Base-by-base conservation (phyloP, 2,113 vertebrate species). In the Dromiciops gliroides region DNA sequence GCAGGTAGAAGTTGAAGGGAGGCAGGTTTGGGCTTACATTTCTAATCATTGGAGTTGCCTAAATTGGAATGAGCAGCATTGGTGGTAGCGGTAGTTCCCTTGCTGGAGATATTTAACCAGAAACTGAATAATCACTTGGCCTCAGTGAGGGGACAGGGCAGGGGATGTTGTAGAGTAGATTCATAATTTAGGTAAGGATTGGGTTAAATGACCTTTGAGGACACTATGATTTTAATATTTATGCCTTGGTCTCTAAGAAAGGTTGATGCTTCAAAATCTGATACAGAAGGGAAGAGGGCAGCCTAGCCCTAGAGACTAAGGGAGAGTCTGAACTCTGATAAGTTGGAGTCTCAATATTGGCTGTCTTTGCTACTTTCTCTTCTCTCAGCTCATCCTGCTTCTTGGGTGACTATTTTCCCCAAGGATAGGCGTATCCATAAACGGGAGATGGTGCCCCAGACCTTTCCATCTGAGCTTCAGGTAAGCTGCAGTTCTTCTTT, bases 391-490 rank as follows among this genome's bases (percentile, higher is more conserved):
- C 90, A 95, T 48, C 75, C 88, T 95, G 51, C 0, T 90, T 89
- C 95, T 24, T 94, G 95, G 90, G 89, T 95, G 90, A 97, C 95
- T n/a, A 31, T 97, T 94, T 48, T 96, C 56, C 90, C 95, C 44
- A 92, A 50, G 97, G 95, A 96, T 95, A 91, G 92, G 93, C 91
- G 90, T 53, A 94, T 90, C 24, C 91, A 96, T 88, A 94, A 96
- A 96, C 95, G 95, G 92, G 95, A 97, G 51, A 53, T 60, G 51
- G 51, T 51, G 26, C 92, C 94, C 92, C 91, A 89, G 89, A 95
- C 83, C 90, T 93, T 95, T 92, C 96, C 95, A 94, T 90, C 94
- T 94, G 89, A 95, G 26, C 89, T 95, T 67, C n/a, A 96, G 97
- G 97, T 97, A 56, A 88, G 95, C 97, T 95, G n/a, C 50, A 51